Base-by-base conservation (phyloP, 2,888 invertebrate genomes). In the Panopea generosa region DNA sequence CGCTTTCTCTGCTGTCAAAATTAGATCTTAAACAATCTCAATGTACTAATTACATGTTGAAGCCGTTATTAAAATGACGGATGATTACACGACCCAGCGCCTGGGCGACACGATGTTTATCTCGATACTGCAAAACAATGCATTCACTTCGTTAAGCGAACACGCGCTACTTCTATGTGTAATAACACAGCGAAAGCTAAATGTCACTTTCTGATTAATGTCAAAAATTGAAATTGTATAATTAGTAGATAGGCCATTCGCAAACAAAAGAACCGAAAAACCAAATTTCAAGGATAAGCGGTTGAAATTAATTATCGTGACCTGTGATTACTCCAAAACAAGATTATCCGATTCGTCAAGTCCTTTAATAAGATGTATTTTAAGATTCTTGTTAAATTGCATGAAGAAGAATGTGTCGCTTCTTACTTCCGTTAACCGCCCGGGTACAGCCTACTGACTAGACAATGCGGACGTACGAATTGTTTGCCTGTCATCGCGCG, bases 91-190 rank as follows among this genome's bases (percentile, higher is more conserved):
- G 45, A n/a, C 7, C 20, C 45, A 6, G 16, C 45, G 20, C 20
- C 45, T 3, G 45, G 45, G 45, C 45, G 45, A 45, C 45, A 45
- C 45, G 45, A 45, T 45, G 45, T 45, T 45, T 45, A 16, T 18
- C 45, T 16, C 6, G 45, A 45, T 45, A 45, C 20, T 3, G 45
- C 45, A 20, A 45, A 45, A 16, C 16, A 45, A 18, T 4, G 6
- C 4, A 6, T 4, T 16, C 45, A 45, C 16, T n/a, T 45, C 45
- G 45, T 45, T 45, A 45, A 33, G 6, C 33, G 33, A 7, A 33
- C 33, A 33, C 33, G 11, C 33, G 4, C 11, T 33, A 33, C 33
- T 11, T n/a, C n/a, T n/a, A n/a, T n/a, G n/a, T 33, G 33, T 33
- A 33, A 33, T 33, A 45, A 45, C 6, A 45, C 45, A 45, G 45